A percentile compares a stretch with the other conserved stretches of the same genome.
phyloP scores from a whole-genome alignment of 2,113 vertebrate genomes.

The Leucosticte australis region DNA sequence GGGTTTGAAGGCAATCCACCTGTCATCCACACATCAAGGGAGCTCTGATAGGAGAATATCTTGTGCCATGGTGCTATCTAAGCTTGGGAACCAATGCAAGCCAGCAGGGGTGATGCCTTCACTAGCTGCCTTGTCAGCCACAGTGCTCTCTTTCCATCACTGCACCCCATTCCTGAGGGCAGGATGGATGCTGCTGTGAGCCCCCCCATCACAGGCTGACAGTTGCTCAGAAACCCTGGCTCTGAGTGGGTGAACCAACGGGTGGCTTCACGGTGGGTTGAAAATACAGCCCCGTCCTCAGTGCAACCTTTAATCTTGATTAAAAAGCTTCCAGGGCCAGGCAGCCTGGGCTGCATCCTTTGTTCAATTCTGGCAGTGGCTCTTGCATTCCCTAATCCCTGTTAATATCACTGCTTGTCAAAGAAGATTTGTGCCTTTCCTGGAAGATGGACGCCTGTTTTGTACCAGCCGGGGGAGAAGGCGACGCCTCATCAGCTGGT shows the following conservation, averaged over 20 bases:
- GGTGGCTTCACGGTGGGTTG: not conserved
- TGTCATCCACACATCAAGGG: rapidly evolving
- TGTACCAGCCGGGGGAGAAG: not conserved
- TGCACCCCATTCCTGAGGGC: not conserved
- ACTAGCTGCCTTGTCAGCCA: not conserved
- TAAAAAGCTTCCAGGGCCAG: not conserved
- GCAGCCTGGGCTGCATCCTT: not conserved
- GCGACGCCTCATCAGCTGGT: not conserved
- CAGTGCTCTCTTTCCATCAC: not conserved
- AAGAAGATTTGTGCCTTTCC: constrained; percentile 61
- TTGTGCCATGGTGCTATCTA: not conserved
- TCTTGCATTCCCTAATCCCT: constrained; percentile 46
- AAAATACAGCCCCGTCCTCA: not conserved
- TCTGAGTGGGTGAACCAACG: rapidly evolving
- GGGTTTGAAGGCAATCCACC: not conserved
- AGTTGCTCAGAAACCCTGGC: not conserved
- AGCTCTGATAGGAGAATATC: not conserved
- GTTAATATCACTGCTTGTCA: constrained; percentile 56
- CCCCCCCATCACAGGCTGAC: not conserved
- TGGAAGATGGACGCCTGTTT: not conserved
- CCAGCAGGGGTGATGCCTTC: not conserved
- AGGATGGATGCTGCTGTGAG: not conserved
- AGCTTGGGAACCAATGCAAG: not conserved
- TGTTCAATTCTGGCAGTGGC: not conserved
- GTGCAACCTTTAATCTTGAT: not conserved